Conservation (phyloP, 2,888 invertebrate genomes). For the Nymphalis urticae region DNA sequence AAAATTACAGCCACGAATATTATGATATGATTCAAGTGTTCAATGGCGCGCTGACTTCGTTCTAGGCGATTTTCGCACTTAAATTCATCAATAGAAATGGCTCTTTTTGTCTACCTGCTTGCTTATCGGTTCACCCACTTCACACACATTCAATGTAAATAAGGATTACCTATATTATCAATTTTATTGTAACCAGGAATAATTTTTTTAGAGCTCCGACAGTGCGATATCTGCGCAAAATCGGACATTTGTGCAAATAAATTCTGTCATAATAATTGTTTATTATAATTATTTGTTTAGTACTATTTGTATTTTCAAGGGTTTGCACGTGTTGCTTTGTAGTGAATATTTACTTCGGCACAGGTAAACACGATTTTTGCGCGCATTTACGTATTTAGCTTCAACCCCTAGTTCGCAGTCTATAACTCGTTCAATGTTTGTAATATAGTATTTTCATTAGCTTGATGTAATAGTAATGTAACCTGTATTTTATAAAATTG, state of each 20-base stretch:
- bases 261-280: constrained; percentile 40
- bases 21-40: constrained; percentile 2
- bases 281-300: constrained; percentile 52
- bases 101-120: constrained; percentile 57
- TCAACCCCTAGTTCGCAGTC: neutral
- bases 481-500: neutral
- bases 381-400: neutral
- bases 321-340: constrained; percentile 51
- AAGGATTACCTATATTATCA: constrained; percentile 75
- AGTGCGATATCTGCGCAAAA: constrained; percentile 50
- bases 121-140: constrained; percentile 74
- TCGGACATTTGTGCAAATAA: constrained; percentile 74
- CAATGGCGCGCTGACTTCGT: neutral
- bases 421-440: neutral
- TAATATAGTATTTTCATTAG: neutral
- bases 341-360: constrained; percentile 8
- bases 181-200: constrained; percentile 67
- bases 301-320: constrained; percentile 49
- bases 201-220: constrained; percentile 57
- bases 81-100: constrained; percentile 41
- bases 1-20: neutral
- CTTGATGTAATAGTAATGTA: no score
- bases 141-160: constrained; percentile 72
- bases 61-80: constrained; percentile 30
- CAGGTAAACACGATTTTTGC: constrained; percentile 5